Percentiles rank a stretch among this genome's conserved stretches.
Evolutionary conservation across 2,888 invertebrate species (phyloP).

Genomic region (Hemaris fuciformis): DNA sequence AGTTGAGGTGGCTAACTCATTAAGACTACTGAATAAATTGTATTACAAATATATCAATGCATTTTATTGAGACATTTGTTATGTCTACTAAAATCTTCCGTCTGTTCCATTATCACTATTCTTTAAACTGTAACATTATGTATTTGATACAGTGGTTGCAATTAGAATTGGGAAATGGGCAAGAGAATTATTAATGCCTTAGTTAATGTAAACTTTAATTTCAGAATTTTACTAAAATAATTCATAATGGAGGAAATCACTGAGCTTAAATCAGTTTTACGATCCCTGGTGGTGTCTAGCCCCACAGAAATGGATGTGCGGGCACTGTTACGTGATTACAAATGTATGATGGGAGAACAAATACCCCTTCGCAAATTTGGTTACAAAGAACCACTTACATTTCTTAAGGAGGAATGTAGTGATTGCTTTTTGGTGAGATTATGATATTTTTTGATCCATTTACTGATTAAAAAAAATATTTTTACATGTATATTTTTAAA

Average conservation of each 20-base stretch:
- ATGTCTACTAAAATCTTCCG: too few relatives aligned
- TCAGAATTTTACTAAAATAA: background rate
- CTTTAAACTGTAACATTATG: too few relatives aligned
- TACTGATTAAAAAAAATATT: too few relatives aligned
- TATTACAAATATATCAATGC: too few relatives aligned
- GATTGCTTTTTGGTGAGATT: constrained; percentile 66
- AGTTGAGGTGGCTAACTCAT: too few relatives aligned
- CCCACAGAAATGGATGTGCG: constrained; percentile 58
- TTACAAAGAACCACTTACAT: constrained; percentile 49
- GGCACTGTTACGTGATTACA: constrained; percentile 59
- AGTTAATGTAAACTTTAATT: background rate
- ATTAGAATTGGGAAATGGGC: too few relatives aligned
- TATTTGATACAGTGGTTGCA: too few relatives aligned
- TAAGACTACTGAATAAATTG: too few relatives aligned
- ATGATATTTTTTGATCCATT: background rate
- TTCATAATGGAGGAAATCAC: constrained; percentile 54
- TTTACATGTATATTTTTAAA: too few relatives aligned
- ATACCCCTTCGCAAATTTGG: constrained; percentile 56
- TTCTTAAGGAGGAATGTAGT: constrained; percentile 56
- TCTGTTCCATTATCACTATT: too few relatives aligned
- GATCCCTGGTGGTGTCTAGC: constrained; percentile 68
- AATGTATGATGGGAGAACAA: constrained; percentile 51
- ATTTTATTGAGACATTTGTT: too few relatives aligned
- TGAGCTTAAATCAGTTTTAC: constrained; percentile 53
- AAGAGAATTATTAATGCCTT: background rate